These are phyloP conservation scores for Apantesis nais DNA, from an alignment of 2,888 invertebrate genomes.

Conservation along the genomic window DNA sequence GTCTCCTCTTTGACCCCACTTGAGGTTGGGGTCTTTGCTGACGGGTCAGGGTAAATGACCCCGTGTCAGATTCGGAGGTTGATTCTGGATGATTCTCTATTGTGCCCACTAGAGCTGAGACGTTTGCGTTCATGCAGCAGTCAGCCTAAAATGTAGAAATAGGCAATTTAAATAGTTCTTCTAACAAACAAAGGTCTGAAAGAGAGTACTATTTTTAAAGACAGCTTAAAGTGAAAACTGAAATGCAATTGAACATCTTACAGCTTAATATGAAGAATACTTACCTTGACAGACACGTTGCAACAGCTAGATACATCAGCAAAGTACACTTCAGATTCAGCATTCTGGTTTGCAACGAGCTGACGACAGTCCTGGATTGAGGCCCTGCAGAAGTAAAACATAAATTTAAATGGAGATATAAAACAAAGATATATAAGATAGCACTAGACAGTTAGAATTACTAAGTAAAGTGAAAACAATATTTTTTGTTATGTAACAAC, in stretches of 20 bases:
- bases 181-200: not conserved
- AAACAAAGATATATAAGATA: too few relatives aligned
- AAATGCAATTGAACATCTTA: too few relatives aligned
- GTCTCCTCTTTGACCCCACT: slow-evolving; percentile 74
- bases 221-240: not conserved
- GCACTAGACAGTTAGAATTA: too few relatives aligned
- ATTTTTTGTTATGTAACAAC: too few relatives aligned
- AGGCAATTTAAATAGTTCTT: not conserved
- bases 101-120: slow-evolving; percentile 79
- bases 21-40: slow-evolving; percentile 79
- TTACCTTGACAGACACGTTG: slow-evolving; percentile 88
- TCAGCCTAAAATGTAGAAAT: slow-evolving; percentile 70
- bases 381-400: slow-evolving; percentile 52
- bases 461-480: too few relatives aligned
- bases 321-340: slow-evolving; percentile 94
- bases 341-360: slow-evolving; percentile 81
- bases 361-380: slow-evolving; percentile 77
- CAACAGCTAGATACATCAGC: slow-evolving; percentile 95
- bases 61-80: slow-evolving; percentile 80
- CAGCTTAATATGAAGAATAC: not conserved
- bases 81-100: slow-evolving; percentile 82
- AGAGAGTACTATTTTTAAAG: not conserved
- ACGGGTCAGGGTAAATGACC: slow-evolving; percentile 76
- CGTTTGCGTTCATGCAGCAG: slow-evolving; percentile 77
- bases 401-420: not conserved